A percentile compares a stretch with the other conserved stretches of the same genome.
Conservation (phyloP, 2,797 vertebrate species). For the Scolopax rusticola region DNA sequence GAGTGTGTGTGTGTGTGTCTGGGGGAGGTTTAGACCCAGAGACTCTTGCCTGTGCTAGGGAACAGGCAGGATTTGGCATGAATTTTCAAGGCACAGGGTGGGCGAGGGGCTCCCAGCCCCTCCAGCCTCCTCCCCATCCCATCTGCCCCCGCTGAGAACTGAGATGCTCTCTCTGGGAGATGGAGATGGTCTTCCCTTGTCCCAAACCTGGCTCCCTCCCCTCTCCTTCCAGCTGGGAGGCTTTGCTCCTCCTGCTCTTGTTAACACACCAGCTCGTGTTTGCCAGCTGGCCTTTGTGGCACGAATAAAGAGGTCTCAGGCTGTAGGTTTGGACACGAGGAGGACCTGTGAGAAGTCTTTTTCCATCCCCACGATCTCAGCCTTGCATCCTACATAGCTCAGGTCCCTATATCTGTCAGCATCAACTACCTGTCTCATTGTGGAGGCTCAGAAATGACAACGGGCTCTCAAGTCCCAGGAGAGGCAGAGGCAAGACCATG, state of each 20-base stretch:
- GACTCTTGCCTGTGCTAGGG: neutral
- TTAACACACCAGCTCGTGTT: rapidly evolving
- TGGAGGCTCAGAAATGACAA: neutral
- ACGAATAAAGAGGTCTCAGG: neutral
- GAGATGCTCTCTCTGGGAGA: neutral
- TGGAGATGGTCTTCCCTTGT: neutral
- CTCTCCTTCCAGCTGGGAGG: neutral
- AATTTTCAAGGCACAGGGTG: neutral
- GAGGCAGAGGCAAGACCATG: too few relatives aligned
- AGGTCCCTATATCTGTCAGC: neutral
- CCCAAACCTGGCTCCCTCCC: neutral
- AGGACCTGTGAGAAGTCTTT: neutral
- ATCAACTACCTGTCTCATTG: neutral
- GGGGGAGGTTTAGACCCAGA: neutral
- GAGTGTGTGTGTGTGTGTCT: neutral
- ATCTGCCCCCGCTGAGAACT: neutral
- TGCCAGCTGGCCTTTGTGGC: neutral
- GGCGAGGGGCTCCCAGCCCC: neutral
- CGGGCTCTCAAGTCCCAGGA: rapidly evolving
- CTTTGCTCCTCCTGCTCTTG: neutral
- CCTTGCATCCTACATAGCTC: rapidly evolving
- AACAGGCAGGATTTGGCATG: neutral
- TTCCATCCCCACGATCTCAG: neutral
- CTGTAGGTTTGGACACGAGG: neutral
- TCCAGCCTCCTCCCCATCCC: neutral